Base-by-base conservation (phyloP, 2,888 invertebrate species). In the Thelaira solivaga region DNA sequence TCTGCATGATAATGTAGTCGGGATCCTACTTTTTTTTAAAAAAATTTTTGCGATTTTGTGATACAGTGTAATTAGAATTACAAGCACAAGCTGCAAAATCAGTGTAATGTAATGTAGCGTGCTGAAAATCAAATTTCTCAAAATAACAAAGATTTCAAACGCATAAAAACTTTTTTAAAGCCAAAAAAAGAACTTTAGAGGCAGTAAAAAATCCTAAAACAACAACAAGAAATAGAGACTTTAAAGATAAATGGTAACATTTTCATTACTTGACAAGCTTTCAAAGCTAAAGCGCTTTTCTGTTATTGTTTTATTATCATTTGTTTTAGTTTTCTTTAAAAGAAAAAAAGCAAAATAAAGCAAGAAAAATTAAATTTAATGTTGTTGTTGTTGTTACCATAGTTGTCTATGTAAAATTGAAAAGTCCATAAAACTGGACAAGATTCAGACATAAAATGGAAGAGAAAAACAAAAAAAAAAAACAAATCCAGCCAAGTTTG, bases 201-300 rank as follows among this genome's bases (percentile, higher is more conserved):
- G 18, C 18, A 11, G 13, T 11, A 53, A 34, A 13, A 16, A n/a
- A n/a, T n/a, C n/a, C n/a, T n/a, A n/a, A n/a, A 29, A 71, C 4
- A 53, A 53, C 36, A 43, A 8, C 1, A 18, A 39, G 47, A 49
- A 61, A 41, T 43, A 41, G 24, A 41, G 10, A 13, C 41, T 57
- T 73, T 47, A 10, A 83, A 83, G 85, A 86, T 83, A 83, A 86
- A 85, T 86, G 83, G 82, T 83, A 82, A 85, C 84, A 85, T 82
- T 84, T 86, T 85, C 83, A 85, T 82, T 84, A 83, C 81, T 80
- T 85, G 80, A 78, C 78, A 85, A 82, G 83, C 80, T 82, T 83
- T 84, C 82, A 80, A n/a, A 81, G 79, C 80, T 26, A 49, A 24
- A 24, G 41, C 31, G 31, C 29, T 16, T 51, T 18, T 39, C 47